Base-by-base conservation (phyloP, 2,113 vertebrate genomes). In the Charina bottae region DNA sequence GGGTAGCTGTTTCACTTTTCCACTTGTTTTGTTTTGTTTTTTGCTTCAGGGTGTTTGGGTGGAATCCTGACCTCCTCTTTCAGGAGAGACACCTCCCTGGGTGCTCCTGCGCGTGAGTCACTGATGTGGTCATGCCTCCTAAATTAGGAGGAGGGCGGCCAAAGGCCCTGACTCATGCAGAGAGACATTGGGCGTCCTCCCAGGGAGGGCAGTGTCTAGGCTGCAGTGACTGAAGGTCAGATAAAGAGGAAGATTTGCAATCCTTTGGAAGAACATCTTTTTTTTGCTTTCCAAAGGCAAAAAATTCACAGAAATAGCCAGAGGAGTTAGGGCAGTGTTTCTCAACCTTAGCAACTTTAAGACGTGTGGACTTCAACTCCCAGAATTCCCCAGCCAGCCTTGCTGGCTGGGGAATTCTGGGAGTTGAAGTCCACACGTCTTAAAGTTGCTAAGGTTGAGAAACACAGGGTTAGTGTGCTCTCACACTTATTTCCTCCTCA, bases 1-100 rank as follows among this genome's bases (percentile, higher is more conserved):
- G 6, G n/a, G n/a, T 1, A 0, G 2, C n/a, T 37, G 2, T 19
- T 19, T 78, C 6, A 13, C 68, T 19, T 2, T 37, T 1, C 15
- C 6, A 5, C 68, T 4, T 37, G 72, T 37, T 78, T 17, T 4
- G 26, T 28, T n/a, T 64, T 13, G 64, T 33, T n/a, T 72, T 72
- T 17, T 12, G 64, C 64, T 72, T 33, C 13, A 72, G 64, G 64
- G n/a, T 78, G 33, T 37, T 78, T 78, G 72, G 72, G 72, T 78
- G 68, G 72, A 33, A 78, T 21, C 17, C 33, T 2, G 0, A 78
- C 17, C 72, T 78, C 56, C 56, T 58, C 15, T 58, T 17, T 58
- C 56, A 17, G 56, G 56, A 56, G 56, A 15, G 56, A 2, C 56
- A 0, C 72, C 72, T 21, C 72, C 72, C 33, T 78, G 72, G 17